Evolutionary conservation across 2,113 vertebrate genomes (phyloP), one percentile per base, ranked within the genome.

Genomic region (Xyrauchen texanus): DNA sequence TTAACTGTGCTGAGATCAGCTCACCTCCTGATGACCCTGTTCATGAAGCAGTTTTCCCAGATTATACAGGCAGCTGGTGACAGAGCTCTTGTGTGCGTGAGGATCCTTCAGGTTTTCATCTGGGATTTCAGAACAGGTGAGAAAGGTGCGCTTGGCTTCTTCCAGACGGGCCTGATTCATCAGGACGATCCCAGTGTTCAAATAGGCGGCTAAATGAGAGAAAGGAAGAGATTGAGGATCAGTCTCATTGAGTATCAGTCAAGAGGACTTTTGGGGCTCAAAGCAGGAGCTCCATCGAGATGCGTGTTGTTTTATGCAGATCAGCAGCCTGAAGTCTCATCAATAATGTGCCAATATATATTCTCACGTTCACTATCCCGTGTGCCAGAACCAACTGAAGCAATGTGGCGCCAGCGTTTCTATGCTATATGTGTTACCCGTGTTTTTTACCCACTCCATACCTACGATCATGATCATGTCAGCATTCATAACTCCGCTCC

Each of bases 31-130:
- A 46, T 91, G 94, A 53, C 97, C 98, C 87, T 98, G 96, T 69
- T 99, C 98, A n/a, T 99, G 98, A 8, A 95, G 95, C 79, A 99
- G 95, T 62, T 99, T 99, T 57, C 98, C 98, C 89, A 99, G 88
- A 85, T 99, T 99, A 90, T 99, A 99, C 74, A 99, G 91, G 89
- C 98, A 99, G 92, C 97, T 99, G 84, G 98, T 97, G 84, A 99
- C 98, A 0, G 98, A 99, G 90, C 95, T 99, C 89, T 96, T 98
- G 80, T 99, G 98, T 69, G 97, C 96, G 64, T 99, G 97, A 67
- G 98, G 98, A 86, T 99, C 98, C 90, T 99, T 99, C 44, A 99
- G 91, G 88, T 99, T 99, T 91, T 99, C 98, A 84, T 99, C 98
- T 1, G 98, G 95, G 84, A 99, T 99, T 79, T 99, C 96, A 0